Percentiles rank a stretch among this genome's conserved stretches.
phyloP scores from a whole-genome alignment of 2,797 vertebrate species.

The Dipus sagitta region DNA sequence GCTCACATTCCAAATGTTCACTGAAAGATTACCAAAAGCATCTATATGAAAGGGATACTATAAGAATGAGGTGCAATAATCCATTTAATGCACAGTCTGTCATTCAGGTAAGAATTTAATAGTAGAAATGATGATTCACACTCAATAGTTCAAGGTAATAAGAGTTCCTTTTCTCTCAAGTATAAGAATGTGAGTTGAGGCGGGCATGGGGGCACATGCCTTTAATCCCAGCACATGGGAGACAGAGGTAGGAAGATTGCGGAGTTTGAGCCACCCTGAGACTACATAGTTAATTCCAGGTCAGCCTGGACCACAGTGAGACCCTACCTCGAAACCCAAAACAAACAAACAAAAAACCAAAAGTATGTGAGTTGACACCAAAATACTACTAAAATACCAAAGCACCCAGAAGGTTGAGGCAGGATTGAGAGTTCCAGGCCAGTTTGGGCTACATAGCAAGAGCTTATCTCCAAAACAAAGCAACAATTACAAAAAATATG shows the following conservation, averaged over 20 bases:
- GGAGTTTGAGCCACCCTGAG: too few species aligned
- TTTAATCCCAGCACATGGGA: too few species aligned
- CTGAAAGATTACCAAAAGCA: background rate
- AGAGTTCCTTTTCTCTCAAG: slow-evolving; percentile 32
- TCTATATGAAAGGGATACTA: background rate
- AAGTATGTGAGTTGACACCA: too few species aligned
- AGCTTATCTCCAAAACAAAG: background rate
- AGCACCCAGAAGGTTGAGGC: background rate
- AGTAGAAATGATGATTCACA: background rate
- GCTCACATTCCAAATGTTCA: background rate
- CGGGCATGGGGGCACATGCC: too few species aligned
- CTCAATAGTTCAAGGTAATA: background rate
- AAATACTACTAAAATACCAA: slow-evolving; percentile 37
- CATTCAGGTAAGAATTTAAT: background rate
- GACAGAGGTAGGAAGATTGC: too few species aligned
- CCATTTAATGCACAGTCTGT: background rate
- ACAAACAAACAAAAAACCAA: too few species aligned
- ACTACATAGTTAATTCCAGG: too few species aligned
- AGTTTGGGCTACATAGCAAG: background rate
- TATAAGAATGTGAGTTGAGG: background rate
- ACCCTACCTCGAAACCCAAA: too few species aligned
- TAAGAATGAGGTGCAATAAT: background rate
- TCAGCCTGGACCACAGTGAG: too few species aligned
- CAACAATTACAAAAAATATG: background rate
- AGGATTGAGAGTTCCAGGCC: background rate